Percentiles rank a stretch among this genome's conserved stretches.
These are phyloP conservation scores for Tetragnatha versicolor DNA, from an alignment of 1,140 invertebrate species.

Conservation along the genomic window DNA sequence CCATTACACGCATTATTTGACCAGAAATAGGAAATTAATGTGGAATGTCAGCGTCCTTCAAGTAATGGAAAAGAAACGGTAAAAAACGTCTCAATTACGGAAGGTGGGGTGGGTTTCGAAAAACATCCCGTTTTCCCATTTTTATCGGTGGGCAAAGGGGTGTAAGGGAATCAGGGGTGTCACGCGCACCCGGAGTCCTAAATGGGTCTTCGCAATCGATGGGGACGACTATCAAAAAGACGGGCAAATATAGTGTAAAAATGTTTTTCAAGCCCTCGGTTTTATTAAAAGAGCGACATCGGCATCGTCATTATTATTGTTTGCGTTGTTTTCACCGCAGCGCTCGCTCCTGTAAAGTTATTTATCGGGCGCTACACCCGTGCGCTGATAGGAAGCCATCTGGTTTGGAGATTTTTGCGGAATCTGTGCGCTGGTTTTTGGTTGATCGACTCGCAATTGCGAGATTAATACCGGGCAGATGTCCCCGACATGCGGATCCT, in stretches of 20 bases:
- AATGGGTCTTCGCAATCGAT: slow-evolving; percentile 28
- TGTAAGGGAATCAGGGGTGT: slow-evolving; percentile 24
- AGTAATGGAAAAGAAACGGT: slow-evolving; percentile 33
- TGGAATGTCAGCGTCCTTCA: slow-evolving; percentile 38
- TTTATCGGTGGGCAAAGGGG: slow-evolving; percentile 41
- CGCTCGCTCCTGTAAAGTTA: slow-evolving; percentile 34
- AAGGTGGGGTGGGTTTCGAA: slow-evolving; percentile 11
- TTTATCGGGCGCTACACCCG: slow-evolving; percentile 39
- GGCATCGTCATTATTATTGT: background rate
- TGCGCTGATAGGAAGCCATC: background rate
- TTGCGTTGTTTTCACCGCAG: background rate
- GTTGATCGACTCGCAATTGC: slow-evolving; percentile 47
- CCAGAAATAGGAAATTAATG: slow-evolving; percentile 50
- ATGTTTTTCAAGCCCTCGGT: slow-evolving; percentile 8
- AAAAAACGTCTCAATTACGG: slow-evolving; percentile 48
- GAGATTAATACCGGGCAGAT: slow-evolving; percentile 48
- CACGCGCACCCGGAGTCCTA: slow-evolving; percentile 27
- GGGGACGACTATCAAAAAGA: slow-evolving; percentile 38
- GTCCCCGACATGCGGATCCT: slow-evolving; percentile 30
- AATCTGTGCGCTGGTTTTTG: slow-evolving; percentile 37
- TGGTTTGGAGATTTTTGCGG: slow-evolving; percentile 55
- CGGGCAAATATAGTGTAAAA: slow-evolving; percentile 38
- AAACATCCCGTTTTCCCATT: slow-evolving; percentile 47
- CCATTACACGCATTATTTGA: slow-evolving; percentile 55
- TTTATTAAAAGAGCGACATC: slow-evolving; percentile 5